Conservation (phyloP, 2,113 vertebrate species). For the Gobiocypris rarus region DNA sequence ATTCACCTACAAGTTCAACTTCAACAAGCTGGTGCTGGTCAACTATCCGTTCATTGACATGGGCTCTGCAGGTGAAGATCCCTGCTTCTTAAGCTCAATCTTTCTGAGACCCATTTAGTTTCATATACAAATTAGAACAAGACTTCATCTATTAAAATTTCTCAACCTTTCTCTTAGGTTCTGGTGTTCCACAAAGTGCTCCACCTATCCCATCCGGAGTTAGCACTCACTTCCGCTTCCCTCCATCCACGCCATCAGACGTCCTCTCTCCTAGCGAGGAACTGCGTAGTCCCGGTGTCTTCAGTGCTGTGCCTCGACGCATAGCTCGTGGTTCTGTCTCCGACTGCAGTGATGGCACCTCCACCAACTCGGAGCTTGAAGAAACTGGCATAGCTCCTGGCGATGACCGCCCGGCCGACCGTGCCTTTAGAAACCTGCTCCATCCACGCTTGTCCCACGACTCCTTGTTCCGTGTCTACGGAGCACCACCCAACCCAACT, state of each 20-base stretch:
- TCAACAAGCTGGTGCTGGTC: conserved; percentile 92
- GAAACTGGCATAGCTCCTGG: conserved; percentile 75
- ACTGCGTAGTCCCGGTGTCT: conserved; percentile 85
- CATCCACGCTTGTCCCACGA: conserved; percentile 83
- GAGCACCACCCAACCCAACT: conserved; percentile 73
- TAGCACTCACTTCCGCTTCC: conserved; percentile 87
- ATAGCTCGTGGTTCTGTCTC: conserved; percentile 86
- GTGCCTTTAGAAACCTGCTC: conserved; percentile 80
- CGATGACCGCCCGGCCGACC: conserved; percentile 68
- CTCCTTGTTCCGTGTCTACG: conserved; percentile 84
- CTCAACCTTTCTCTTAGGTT: conserved; percentile 69
- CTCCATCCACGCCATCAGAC: conserved; percentile 86
- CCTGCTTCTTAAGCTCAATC: background rate
- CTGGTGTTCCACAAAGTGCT: conserved; percentile 87
- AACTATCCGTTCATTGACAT: conserved; percentile 93
- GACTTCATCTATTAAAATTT: background rate
- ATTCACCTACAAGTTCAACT: conserved; percentile 96
- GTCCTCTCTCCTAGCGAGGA: conserved; percentile 88
- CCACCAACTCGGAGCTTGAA: conserved; percentile 86
- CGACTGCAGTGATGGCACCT: conserved; percentile 91
- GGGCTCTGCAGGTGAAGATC: conserved; percentile 76
- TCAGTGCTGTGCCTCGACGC: conserved; percentile 81
- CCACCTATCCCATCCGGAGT: conserved; percentile 83
- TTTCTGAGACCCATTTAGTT: background rate
- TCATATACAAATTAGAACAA: background rate